Conservation (phyloP, 2,113 vertebrate species). For the Gallinago undulata region DNA sequence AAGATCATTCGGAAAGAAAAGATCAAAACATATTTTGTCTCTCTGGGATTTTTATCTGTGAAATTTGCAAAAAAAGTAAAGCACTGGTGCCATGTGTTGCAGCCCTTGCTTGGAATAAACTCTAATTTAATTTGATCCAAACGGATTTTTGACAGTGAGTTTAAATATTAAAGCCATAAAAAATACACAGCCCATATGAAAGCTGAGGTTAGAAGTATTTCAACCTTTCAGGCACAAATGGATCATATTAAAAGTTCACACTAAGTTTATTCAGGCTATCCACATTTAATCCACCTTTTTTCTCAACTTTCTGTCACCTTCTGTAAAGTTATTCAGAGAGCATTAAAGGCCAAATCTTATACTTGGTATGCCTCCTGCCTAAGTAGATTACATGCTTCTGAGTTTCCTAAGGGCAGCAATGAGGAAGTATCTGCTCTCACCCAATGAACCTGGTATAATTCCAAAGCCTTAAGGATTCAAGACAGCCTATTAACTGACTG, state of each 20-base stretch:
- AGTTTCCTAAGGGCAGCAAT: conserved; percentile 29
- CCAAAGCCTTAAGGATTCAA: not conserved
- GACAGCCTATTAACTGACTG: not conserved
- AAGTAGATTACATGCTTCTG: not conserved
- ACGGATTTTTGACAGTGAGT: not conserved
- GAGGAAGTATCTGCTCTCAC: conserved; percentile 8
- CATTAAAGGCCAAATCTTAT: not conserved
- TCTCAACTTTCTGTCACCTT: not conserved
- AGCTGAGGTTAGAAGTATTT: not conserved
- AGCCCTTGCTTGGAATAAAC: not conserved
- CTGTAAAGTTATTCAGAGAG: not conserved
- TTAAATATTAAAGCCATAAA: not conserved
- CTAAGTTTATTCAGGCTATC: not conserved
- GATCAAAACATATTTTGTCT: not conserved
- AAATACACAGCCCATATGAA: not conserved
- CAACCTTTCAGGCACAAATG: not conserved
- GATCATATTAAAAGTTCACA: not conserved
- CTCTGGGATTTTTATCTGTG: not conserved
- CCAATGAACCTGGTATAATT: not conserved
- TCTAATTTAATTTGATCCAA: not conserved
- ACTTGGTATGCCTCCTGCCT: not conserved
- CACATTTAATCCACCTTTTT: not conserved
- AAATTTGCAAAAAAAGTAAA: not conserved
- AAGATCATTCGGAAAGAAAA: not conserved
- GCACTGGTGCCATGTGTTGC: not conserved